Conservation (phyloP, 2,888 invertebrate genomes). For the Trissonchulus latispiculum region DNA sequence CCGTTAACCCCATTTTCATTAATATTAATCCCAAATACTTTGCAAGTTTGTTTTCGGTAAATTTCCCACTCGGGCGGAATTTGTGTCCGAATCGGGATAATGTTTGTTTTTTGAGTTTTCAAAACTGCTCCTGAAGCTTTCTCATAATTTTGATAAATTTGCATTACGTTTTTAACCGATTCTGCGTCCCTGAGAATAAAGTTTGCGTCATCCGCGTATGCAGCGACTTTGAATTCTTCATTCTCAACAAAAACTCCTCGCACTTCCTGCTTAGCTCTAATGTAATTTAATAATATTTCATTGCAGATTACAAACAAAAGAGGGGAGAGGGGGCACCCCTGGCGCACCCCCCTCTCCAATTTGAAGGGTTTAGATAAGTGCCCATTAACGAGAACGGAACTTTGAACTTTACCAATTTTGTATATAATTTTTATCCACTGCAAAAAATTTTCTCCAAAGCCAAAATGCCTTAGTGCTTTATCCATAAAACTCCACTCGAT, state of each 20-base stretch:
- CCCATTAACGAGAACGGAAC: not conserved
- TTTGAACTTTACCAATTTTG: not conserved
- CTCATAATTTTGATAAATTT: not conserved
- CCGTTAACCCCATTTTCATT: not conserved
- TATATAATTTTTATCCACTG: slow-evolving; percentile 1
- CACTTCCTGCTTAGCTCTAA: not conserved
- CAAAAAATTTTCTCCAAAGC: not conserved
- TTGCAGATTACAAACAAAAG: not conserved
- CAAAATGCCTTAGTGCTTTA: not conserved
- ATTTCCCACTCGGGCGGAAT: not conserved
- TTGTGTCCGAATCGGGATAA: not conserved
- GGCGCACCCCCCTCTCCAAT: not conserved
- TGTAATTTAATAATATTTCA: not conserved
- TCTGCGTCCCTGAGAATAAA: not conserved
- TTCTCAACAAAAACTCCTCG: not conserved
- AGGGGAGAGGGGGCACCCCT: slow-evolving; percentile 7
- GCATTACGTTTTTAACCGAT: not conserved
- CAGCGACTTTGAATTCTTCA: not conserved
- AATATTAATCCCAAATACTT: not conserved
- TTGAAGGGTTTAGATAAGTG: not conserved
- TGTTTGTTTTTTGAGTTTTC: not conserved
- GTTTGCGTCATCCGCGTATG: slow-evolving; percentile 1
- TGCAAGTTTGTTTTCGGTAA: not conserved
- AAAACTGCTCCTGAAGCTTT: not conserved
- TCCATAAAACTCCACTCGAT: not conserved